Percentiles rank a stretch among this genome's conserved stretches.
phyloP scores from a whole-genome alignment of 2,888 invertebrate species.

The Keiferia lycopersicella region DNA sequence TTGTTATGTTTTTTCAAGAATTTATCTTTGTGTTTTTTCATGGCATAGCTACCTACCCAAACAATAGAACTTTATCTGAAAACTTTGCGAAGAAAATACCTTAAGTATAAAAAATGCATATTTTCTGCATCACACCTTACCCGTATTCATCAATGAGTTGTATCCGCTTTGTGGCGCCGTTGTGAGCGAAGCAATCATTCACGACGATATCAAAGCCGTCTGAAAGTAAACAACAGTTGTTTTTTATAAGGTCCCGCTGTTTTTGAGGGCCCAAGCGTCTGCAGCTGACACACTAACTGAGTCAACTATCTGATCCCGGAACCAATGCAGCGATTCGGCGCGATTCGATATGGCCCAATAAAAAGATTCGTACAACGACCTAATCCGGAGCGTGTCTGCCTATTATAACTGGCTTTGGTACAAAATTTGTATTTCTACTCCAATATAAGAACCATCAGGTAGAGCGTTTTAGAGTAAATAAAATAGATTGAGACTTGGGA shows the following conservation, averaged over 20 bases:
- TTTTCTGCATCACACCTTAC: conserved; percentile 57
- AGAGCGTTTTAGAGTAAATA: too few species aligned
- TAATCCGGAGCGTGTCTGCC: too few species aligned
- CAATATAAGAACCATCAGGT: too few species aligned
- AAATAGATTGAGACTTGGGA: too few species aligned
- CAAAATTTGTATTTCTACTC: too few species aligned
- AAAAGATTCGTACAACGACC: conserved; percentile 40
- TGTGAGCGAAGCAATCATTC: conserved; percentile 96
- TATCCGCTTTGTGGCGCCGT: conserved; percentile 95
- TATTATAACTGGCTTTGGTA: too few species aligned
- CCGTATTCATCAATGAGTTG: conserved; percentile 96
- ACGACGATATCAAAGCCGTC: conserved; percentile 97
- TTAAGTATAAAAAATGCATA: too few species aligned
- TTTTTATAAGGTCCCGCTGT: neutral
- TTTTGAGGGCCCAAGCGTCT: conserved; percentile 8
- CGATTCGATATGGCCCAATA: conserved; percentile 29
- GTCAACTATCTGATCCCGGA: conserved; percentile 32
- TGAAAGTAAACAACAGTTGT: conserved; percentile 53
- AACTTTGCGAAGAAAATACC: too few species aligned
- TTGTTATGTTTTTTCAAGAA: too few species aligned
- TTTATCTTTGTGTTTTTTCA: too few species aligned
- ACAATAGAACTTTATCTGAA: too few species aligned
- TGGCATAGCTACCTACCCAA: too few species aligned
- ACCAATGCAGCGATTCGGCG: conserved; percentile 35
- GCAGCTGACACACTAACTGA: conserved; percentile 25